Base-by-base conservation (phyloP, 2,797 vertebrate genomes). In the Platalea minor region DNA sequence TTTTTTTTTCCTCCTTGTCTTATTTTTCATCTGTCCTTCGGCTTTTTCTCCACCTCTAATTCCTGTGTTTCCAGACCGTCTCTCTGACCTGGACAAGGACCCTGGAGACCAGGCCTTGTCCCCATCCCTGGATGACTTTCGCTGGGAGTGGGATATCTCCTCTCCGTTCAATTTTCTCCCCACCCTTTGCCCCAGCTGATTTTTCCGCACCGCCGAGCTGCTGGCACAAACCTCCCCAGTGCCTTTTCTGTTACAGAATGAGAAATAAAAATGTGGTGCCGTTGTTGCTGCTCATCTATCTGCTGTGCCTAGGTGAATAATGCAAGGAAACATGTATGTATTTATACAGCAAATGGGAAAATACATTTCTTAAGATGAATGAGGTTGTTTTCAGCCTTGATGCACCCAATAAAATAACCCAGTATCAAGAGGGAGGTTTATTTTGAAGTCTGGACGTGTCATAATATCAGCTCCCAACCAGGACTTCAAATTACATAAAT, bases 271-370 rank as follows among this genome's bases (percentile, higher is more conserved):
- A 96, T 95, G 94, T 96, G 92, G 77, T 77, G 48, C 87, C 41
- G 83, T 93, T 96, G 96, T 96, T 96, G 93, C 93, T 95, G 95
- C 97, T 97, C 96, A 96, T 97, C 96, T 96, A 81, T 95, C 74
- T 85, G 86, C 83, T 8, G 16, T 86, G 85, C 93, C 84, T 74
- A 96, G 95, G 92, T 91, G 96, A 97, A 94, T 95, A 97, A 97
- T 96, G 95, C 89, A 95, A 94, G 94, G 95, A 93, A 97, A 97
- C 89, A 93, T 93, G 89, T 95, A 91, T 96, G 95, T 97, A 96
- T 98, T 98, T 98, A 98, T 97, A 97, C 61, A 97, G 95, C 93
- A 97, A 96, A 96, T 97, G 97, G 97, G 96, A 97, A 98, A 98
- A 97, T 96, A 90, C 73, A 85, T 91, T 97, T 95, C 95, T 96